Evolutionary conservation across 1,140 invertebrate genomes (phyloP).

Genomic region (Drosophila sp.): DNA sequence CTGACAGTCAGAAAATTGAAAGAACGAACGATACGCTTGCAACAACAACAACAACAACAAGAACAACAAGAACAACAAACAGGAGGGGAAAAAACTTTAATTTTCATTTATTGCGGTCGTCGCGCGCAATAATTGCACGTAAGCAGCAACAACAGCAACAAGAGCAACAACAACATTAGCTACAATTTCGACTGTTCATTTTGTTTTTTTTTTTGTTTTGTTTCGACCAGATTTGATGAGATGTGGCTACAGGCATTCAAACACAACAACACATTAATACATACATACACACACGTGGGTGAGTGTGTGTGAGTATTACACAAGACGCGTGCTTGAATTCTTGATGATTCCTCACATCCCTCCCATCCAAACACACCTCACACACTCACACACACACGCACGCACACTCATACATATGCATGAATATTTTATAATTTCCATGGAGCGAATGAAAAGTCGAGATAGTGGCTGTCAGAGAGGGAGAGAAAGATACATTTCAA

Average conservation of each 20-base stretch:
- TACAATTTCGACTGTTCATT: constrained; percentile 44
- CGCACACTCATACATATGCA: constrained; percentile 20
- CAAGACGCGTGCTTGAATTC: constrained; percentile 71
- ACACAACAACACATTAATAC: constrained; percentile 2
- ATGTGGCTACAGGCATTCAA: constrained; percentile 42
- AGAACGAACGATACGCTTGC: constrained; percentile 12
- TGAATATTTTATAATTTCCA: constrained; percentile 65
- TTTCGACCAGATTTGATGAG: constrained; percentile 43
- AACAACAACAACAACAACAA: not conserved
- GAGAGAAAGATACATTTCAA: constrained; percentile 31
- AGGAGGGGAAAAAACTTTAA: constrained; percentile 71
- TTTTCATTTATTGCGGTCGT: constrained; percentile 78
- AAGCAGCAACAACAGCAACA: constrained; percentile 53
- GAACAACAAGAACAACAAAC: constrained; percentile 5
- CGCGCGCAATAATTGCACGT: constrained; percentile 74
- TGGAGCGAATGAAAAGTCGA: constrained; percentile 6
- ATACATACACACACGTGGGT: constrained; percentile 28
- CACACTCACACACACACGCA: constrained; percentile 1
- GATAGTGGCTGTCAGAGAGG: not conserved
- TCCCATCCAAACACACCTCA: not conserved
- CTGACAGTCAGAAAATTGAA: constrained; percentile 52
- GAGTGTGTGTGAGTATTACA: constrained; percentile 38
- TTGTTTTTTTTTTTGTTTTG: constrained; percentile 47
- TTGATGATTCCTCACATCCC: constrained; percentile 48
- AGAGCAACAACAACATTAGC: constrained; percentile 10